A percentile compares a stretch with the other conserved stretches of the same genome.
These are phyloP conservation scores for Eurois occulta DNA, from an alignment of 2,888 invertebrate genomes.

Conservation along the genomic window DNA sequence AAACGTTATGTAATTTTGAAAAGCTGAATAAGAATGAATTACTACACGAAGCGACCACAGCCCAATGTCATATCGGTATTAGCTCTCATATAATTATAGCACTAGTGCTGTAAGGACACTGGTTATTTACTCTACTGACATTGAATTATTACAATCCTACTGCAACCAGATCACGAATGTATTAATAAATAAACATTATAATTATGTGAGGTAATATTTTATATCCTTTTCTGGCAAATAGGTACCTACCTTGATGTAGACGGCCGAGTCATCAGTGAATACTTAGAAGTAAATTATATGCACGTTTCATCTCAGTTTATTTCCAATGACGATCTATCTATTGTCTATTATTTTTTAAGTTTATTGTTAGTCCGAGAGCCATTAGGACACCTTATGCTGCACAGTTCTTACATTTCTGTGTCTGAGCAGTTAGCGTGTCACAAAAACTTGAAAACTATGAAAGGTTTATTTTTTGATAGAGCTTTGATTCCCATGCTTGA, in stretches of 20 bases:
- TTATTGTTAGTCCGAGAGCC: background rate
- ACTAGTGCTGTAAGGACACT: slow-evolving; percentile 62
- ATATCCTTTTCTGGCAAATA: slow-evolving; percentile 41
- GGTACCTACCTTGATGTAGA: slow-evolving; percentile 6
- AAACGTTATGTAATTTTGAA: slow-evolving; percentile 43
- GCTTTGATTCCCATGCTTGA: background rate
- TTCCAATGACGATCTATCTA: slow-evolving; percentile 10
- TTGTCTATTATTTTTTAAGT: slow-evolving; percentile 1
- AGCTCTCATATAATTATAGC: slow-evolving; percentile 53
- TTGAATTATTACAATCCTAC: slow-evolving; percentile 66
- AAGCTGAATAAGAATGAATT: slow-evolving; percentile 45
- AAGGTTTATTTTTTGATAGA: background rate
- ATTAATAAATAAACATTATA: slow-evolving; percentile 59
- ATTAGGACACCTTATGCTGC: background rate
- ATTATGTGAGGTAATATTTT: slow-evolving; percentile 41
- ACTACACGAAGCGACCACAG: slow-evolving; percentile 42
- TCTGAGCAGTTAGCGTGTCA: no score
- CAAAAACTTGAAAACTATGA: background rate
- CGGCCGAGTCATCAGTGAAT: slow-evolving; percentile 22
- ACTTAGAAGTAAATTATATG: slow-evolving; percentile 16
- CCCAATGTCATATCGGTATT: slow-evolving; percentile 57
- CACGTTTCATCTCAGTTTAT: slow-evolving; percentile 21
- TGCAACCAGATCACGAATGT: slow-evolving; percentile 56
- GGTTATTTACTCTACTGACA: slow-evolving; percentile 64
- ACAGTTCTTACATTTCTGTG: background rate